Base-by-base conservation (phyloP, 92 coral and sea anemone genomes). In the Ricordea florida region DNA sequence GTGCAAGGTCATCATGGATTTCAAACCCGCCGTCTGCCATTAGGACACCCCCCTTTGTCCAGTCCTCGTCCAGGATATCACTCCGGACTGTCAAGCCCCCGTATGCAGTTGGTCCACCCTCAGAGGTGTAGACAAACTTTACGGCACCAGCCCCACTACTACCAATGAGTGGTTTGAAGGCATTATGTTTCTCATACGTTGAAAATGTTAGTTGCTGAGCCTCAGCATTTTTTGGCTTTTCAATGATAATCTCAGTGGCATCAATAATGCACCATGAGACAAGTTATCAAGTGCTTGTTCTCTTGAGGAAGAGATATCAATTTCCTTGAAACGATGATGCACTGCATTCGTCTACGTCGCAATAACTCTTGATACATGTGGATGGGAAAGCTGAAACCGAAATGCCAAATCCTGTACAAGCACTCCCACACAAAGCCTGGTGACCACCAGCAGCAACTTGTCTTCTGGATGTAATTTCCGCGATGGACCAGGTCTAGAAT, bases 231-330 rank as follows among this genome's bases (percentile, higher is more conserved):
- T 26, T 42, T 17, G 76, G 76, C 24, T 68, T 50, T 36, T 68
- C 76, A 47, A 45, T 68, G 65, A 24, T 46, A 24, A 68, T 68
- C 26, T 68, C 76, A 13, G 76, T 68, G 9, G 76, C 76, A 27
- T 68, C 76, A 11, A 68, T 68, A 9, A 68, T 68, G 26, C 76
- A 68, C 22, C 76, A 28, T 13, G 50, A 23, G 66, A 48, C 6
- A 59, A 17, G 3, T 59, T 18, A 18, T 15, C 26, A 17, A 32
- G 40, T 4, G 42, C 24, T 11, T 42, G 32, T 17, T 65, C 57
- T 41, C 34, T 22, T 7, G 35, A n/a, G 8, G 72, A 21, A 51
- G 52, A 65, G 20, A 65, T 65, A 46, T 41, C 72, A n/a, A 65
- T 8, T 28, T 65, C 72, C 20, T 65, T 46, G 53, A 46, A 46